Evolutionary conservation across 37 sponge, comb jelly and placozoan genomes (phyloP).

Genomic region (Axinella damicornis): DNA sequence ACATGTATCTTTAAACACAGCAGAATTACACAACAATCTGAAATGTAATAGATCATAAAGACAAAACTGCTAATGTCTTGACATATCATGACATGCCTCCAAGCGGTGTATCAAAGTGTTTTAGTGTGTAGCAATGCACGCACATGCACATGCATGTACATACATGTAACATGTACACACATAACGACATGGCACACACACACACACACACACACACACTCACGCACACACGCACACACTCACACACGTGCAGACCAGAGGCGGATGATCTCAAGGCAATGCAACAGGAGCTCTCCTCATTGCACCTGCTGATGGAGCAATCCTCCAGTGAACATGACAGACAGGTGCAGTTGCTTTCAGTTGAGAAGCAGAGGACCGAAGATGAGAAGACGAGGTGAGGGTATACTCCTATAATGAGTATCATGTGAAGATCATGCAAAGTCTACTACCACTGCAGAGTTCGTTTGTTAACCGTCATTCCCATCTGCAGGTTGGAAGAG

Average conservation of each 20-base stretch:
- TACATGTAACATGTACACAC: no score
- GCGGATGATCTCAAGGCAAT: slow-evolving; percentile 79
- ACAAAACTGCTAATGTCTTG: no score
- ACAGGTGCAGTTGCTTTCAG: neutral
- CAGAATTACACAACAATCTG: no score
- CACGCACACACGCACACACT: neutral
- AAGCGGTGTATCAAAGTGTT: no score
- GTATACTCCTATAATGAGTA: neutral
- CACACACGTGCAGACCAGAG: slow-evolving; percentile 34
- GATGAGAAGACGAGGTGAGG: neutral
- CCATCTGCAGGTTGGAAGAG: slow-evolving; percentile 11
- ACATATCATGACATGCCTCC: no score
- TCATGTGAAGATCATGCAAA: no score
- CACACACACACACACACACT: neutral
- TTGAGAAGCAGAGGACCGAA: neutral
- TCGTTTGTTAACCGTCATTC: no score
- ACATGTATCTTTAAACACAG: no score
- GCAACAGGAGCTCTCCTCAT: slow-evolving; percentile 71
- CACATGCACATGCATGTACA: no score
- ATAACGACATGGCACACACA: neutral
- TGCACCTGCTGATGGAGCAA: slow-evolving; percentile 72
- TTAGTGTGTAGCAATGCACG: no score
- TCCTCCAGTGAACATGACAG: slow-evolving; percentile 35
- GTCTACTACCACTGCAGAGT: no score
- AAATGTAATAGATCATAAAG: no score